phyloP scores from a whole-genome alignment of 2,888 invertebrate species.

The Rhogogaster chlorosoma region DNA sequence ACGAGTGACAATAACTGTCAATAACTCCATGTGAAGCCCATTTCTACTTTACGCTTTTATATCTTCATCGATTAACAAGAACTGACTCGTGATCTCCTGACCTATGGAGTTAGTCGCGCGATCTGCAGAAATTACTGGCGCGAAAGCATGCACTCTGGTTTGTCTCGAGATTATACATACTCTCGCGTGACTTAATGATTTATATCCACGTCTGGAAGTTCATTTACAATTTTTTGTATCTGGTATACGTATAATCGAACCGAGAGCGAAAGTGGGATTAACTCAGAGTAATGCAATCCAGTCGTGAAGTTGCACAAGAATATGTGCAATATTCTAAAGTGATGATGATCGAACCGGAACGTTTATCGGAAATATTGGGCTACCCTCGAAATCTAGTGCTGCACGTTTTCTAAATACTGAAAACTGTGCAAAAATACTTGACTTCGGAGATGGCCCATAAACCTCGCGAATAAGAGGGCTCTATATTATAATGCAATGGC shows the following conservation, averaged over 20 bases:
- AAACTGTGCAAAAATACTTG: neutral
- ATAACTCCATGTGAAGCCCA: neutral
- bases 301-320: neutral
- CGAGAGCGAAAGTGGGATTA: neutral
- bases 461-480: neutral
- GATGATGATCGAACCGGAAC: neutral
- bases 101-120: slow-evolving; percentile 23
- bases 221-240: neutral
- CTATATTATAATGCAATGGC: neutral
- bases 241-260: neutral
- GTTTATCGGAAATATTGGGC: neutral
- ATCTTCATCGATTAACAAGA: slow-evolving; percentile 3
- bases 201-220: slow-evolving; percentile 10
- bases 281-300: neutral
- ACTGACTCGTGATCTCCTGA: slow-evolving; percentile 13
- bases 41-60: slow-evolving; percentile 1
- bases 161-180: neutral
- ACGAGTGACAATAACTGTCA: slow-evolving; percentile 1
- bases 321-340: neutral
- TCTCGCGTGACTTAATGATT: slow-evolving; percentile 23
- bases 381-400: neutral
- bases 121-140: neutral
- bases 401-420: neutral
- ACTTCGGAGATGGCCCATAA: neutral
- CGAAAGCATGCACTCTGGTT: slow-evolving; percentile 20